Percentiles rank a stretch among this genome's conserved stretches.
These are phyloP conservation scores for human DNA, from an alignment of 2,113 vertebrate species.

Conservation along the genomic window GRCh38 chr9:13763001-13763500, in stretches of 20 bases:
- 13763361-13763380: not conserved
- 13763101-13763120: not conserved
- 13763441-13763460: not conserved
- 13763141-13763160: too few relatives aligned
- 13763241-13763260: not conserved
- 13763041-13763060: constrained; percentile 66
- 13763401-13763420: not conserved
- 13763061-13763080: constrained; percentile 47
- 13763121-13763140: too few relatives aligned
- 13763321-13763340: not conserved
- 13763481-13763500: not conserved
- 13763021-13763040: constrained; percentile 38
- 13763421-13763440: not conserved
- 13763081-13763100: constrained; percentile 17
- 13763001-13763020: not conserved
- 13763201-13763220: not conserved
- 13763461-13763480: not conserved
- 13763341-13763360: not conserved
- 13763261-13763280: not conserved
- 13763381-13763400: not conserved
- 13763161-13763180: too few relatives aligned
- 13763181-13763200: not conserved
- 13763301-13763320: not conserved
- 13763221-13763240: not conserved
- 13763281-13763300: not conserved